Base-by-base conservation (phyloP, 2,888 invertebrate genomes). In the Caenorhabditis uteleia region DNA sequence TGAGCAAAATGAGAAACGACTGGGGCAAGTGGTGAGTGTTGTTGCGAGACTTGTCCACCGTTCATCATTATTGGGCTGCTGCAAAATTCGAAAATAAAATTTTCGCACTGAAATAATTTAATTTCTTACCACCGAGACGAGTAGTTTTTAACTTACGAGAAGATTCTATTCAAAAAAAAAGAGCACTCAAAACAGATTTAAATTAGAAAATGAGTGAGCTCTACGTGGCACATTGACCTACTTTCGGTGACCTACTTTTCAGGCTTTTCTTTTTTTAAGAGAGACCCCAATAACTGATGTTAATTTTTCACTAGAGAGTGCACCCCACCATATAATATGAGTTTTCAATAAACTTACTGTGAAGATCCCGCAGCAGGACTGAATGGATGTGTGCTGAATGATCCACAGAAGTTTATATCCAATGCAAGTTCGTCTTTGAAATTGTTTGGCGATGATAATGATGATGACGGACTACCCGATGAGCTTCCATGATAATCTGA, bases 401-500 rank as follows among this genome's bases (percentile, higher is more conserved):
- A 53, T 18, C 46, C 58, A 21, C 66, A 53, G 34, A 69, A 64
- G 43, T 49, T 47, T 16, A 72, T 38, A 49, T 72, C 72, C 14
- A 72, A 48, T 23, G 64, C 69, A n/a, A 72, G 61, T 39, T 69
- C 74, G 21, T 69, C 74, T 45, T 70, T 70, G 58, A 70, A 57
- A 20, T 64, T 70, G 18, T 58, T 54, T 26, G 74, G 70, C 3
- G 70, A 70, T n/a, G 71, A 74, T 4, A 75, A 60, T 7, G 70
- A 69, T 14, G 73, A 74, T 2, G 75, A 71, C 49, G 75, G 74
- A 29, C 68, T 69, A 8, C 67, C 74, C 2, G 75, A 71, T 8
- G 72, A 66, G 5, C 71, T 71, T 31, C 74, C 74, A 38, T 70
- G 70, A 48, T 74, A 74, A 50, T 74, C 74, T 74, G 65, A 54